These are phyloP conservation scores for Tragopan temminckii DNA, from an alignment of 2,797 vertebrate genomes.

Conservation along the genomic window DNA sequence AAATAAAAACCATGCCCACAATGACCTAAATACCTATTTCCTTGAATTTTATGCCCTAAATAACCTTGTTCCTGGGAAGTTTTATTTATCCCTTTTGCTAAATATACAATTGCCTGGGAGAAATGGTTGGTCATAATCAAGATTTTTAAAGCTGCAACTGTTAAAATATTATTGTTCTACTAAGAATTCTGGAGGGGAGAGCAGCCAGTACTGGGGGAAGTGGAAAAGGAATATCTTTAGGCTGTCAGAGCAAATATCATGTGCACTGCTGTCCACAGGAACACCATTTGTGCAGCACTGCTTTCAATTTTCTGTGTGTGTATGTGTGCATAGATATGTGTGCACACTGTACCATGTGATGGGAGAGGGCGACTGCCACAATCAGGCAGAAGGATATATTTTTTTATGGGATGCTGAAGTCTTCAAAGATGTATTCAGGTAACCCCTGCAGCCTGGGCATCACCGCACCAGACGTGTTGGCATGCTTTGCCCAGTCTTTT, in stretches of 20 bases:
- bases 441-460: no score
- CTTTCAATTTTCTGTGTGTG: neutral
- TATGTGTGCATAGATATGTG: neutral
- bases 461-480: fast-evolving
- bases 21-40: slow-evolving; percentile 86
- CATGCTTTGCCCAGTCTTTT: neutral
- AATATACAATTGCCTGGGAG: slow-evolving; percentile 70
- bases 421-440: neutral
- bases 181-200: slow-evolving; percentile 32
- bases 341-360: neutral
- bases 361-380: fast-evolving
- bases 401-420: neutral
- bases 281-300: fast-evolving
- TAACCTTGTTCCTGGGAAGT: slow-evolving; percentile 78
- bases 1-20: slow-evolving; percentile 88
- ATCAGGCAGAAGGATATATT: neutral
- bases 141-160: slow-evolving; percentile 71
- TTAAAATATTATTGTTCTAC: slow-evolving; percentile 71
- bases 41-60: slow-evolving; percentile 81
- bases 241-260: neutral
- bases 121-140: slow-evolving; percentile 73
- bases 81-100: slow-evolving; percentile 81
- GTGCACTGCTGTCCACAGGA: neutral
- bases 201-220: neutral
- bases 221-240: neutral